These are phyloP conservation scores for Busseola fusca DNA, from an alignment of 2,888 invertebrate genomes.

Conservation along the genomic window DNA sequence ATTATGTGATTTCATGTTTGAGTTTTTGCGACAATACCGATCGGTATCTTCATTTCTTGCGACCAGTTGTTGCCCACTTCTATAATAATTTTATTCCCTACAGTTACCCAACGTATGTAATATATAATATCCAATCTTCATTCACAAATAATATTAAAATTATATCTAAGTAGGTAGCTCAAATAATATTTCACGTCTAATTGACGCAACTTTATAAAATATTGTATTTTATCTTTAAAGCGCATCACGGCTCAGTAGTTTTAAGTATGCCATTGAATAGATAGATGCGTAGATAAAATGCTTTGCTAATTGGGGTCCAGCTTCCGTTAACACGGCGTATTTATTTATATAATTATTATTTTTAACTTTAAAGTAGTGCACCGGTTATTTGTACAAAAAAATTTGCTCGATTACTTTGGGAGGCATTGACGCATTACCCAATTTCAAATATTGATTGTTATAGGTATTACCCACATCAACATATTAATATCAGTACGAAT, in stretches of 20 bases:
- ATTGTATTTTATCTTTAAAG: slow-evolving; percentile 44
- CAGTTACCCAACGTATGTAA: background rate
- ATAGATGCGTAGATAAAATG: slow-evolving; percentile 46
- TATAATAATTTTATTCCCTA: slow-evolving; percentile 10
- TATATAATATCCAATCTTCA: background rate
- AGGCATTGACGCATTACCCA: slow-evolving; percentile 60
- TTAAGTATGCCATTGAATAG: slow-evolving; percentile 43
- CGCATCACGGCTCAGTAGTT: slow-evolving; percentile 53
- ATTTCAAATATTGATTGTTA: slow-evolving; percentile 65
- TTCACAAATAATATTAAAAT: slow-evolving; percentile 9
- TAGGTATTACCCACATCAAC: slow-evolving; percentile 62
- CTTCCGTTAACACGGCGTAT: slow-evolving; percentile 44
- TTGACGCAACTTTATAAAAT: slow-evolving; percentile 36
- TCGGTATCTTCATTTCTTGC: slow-evolving; percentile 2
- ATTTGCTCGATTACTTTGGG: slow-evolving; percentile 32
- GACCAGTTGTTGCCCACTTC: background rate
- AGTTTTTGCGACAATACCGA: slow-evolving; percentile 26
- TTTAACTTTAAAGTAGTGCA: slow-evolving; percentile 31
- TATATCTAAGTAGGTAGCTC: slow-evolving; percentile 2
- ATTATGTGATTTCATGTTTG: slow-evolving; percentile 51
- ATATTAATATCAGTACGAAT: slow-evolving; percentile 62
- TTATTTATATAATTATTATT: slow-evolving; percentile 36
- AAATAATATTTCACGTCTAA: slow-evolving; percentile 43
- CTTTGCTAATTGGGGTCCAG: slow-evolving; percentile 55
- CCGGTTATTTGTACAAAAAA: slow-evolving; percentile 19